These are phyloP conservation scores for Diplosoma virens DNA, from an alignment of 23 tunicate genomes.

Conservation along the genomic window DNA sequence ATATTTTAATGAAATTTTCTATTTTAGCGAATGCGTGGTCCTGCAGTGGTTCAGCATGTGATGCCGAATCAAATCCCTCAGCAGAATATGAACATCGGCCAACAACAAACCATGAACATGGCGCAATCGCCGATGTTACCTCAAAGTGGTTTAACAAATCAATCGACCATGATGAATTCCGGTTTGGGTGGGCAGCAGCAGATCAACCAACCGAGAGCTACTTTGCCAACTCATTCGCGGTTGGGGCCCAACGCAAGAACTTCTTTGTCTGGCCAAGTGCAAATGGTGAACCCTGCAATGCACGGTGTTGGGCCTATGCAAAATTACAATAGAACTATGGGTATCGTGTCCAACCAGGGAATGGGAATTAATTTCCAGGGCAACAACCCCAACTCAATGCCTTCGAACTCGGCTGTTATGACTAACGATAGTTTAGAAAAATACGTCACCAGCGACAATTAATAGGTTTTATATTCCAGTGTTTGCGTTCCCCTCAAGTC, in stretches of 20 bases:
- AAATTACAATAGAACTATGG: slow-evolving; percentile 42
- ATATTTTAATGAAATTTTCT: too few relatives aligned
- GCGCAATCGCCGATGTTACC: slow-evolving; percentile 44
- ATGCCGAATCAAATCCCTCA: too few relatives aligned
- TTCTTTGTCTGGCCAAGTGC: slow-evolving; percentile 28
- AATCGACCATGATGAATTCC: not conserved
- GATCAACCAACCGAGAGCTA: slow-evolving; percentile 38
- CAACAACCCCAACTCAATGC: slow-evolving; percentile 20
- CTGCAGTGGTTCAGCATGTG: too few relatives aligned
- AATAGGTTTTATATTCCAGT: not conserved
- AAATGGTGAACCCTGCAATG: slow-evolving; percentile 36
- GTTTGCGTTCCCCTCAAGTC: too few relatives aligned
- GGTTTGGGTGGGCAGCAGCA: slow-evolving; percentile 45
- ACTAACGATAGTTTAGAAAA: slow-evolving; percentile 39
- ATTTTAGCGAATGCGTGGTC: too few relatives aligned
- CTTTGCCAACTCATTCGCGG: slow-evolving; percentile 57
- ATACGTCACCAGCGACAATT: slow-evolving; percentile 55
- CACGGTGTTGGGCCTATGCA: slow-evolving; percentile 1
- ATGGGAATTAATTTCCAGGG: slow-evolving; percentile 18
- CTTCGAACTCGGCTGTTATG: slow-evolving; percentile 23
- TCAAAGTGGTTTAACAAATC: slow-evolving; percentile 34
- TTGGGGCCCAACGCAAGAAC: slow-evolving; percentile 35
- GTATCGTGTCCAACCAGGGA: not conserved
- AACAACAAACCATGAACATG: too few relatives aligned
- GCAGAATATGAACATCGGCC: slow-evolving; percentile 15